Evolutionary conservation across 2,113 vertebrate genomes (phyloP).

Genomic region (Loxodonta africana): DNA sequence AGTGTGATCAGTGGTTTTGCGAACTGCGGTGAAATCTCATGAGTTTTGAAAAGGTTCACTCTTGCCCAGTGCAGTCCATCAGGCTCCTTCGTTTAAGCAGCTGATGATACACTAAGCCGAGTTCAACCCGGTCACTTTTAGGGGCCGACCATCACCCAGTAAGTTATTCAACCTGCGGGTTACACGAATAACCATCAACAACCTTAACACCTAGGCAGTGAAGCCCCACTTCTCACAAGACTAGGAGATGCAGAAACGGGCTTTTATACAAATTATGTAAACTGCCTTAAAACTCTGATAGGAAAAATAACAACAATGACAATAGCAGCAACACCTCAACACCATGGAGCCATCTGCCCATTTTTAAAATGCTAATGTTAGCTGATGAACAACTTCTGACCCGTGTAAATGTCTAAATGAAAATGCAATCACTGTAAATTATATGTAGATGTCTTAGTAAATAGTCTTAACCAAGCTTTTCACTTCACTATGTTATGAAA

Average conservation of each 20-base stretch:
- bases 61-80: accelerated
- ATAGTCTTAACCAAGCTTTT: conserved; percentile 42
- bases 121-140: not conserved
- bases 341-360: too few species aligned
- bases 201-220: not conserved
- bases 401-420: conserved; percentile 69
- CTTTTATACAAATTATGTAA: not conserved
- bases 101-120: not conserved
- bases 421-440: conserved; percentile 54
- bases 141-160: not conserved
- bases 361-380: conserved; percentile 44
- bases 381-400: conserved; percentile 35
- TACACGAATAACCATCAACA: not conserved
- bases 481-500: conserved; percentile 61
- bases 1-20: not conserved
- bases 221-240: not conserved
- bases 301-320: not conserved
- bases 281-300: not conserved
- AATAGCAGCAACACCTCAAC: not conserved
- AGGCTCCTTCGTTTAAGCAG: not conserved
- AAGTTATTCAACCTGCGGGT: not conserved
- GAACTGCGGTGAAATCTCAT: not conserved
- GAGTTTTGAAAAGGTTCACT: not conserved
- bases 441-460: conserved; percentile 75
- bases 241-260: not conserved